These are phyloP conservation scores for Drosophila kuntzei DNA, from an alignment of 2,888 invertebrate species.

Conservation along the genomic window DNA sequence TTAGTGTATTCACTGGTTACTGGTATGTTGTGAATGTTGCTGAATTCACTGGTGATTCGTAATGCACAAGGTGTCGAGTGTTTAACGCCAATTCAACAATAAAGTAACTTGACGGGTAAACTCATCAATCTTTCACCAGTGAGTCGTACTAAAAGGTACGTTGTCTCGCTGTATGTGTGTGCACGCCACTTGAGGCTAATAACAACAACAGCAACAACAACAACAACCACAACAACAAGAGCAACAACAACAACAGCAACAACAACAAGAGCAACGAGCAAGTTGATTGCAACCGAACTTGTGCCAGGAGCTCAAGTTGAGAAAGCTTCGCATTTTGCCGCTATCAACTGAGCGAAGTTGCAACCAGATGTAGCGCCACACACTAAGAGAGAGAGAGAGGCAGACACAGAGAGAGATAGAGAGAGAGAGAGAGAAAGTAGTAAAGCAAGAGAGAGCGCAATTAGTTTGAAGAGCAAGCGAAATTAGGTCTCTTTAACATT, in stretches of 20 bases:
- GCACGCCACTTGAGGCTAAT: constrained; percentile 78
- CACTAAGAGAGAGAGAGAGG: neutral
- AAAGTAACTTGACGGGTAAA: too few relatives aligned
- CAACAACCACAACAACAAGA: constrained; percentile 51
- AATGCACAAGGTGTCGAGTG: too few relatives aligned
- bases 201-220: constrained; percentile 57
- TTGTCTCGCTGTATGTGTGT: constrained; percentile 19
- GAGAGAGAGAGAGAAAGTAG: constrained; percentile 1
- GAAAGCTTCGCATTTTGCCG: constrained; percentile 65
- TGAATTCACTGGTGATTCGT: too few relatives aligned
- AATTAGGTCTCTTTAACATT: constrained; percentile 43
- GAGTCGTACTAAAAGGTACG: too few relatives aligned
- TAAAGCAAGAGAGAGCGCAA: constrained; percentile 21
- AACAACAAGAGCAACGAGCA: constrained; percentile 53
- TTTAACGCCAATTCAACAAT: too few relatives aligned
- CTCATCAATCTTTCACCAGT: too few relatives aligned
- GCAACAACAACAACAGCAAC: too few relatives aligned
- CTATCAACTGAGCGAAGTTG: constrained; percentile 42
- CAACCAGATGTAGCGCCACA: constrained; percentile 28
- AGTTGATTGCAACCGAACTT: constrained; percentile 69
- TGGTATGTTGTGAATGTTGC: too few relatives aligned
- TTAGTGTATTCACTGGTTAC: too few relatives aligned
- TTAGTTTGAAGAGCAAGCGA: constrained; percentile 21
- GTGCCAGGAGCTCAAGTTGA: constrained; percentile 61
- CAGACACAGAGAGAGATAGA: neutral